Conservation (phyloP, 2,797 vertebrate species). For the Clarias fuscus region DNA sequence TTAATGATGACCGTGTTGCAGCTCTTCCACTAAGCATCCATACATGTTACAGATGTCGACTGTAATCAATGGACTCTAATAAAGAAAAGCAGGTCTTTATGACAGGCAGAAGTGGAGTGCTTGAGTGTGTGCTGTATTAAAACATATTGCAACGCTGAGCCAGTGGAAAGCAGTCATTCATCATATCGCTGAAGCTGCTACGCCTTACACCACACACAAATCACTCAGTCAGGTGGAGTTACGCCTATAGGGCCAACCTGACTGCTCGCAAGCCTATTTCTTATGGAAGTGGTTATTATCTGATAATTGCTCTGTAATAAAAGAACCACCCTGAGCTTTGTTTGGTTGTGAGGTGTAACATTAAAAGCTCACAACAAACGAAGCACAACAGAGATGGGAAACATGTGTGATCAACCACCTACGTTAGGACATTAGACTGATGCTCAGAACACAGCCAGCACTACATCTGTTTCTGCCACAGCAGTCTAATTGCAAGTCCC, state of each 20-base stretch:
- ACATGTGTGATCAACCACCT: slow-evolving; percentile 48
- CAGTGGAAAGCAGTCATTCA: slow-evolving; percentile 69
- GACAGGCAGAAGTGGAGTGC: slow-evolving; percentile 59
- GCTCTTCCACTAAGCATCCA: slow-evolving; percentile 54
- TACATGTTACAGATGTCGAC: slow-evolving; percentile 63
- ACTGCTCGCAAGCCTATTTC: slow-evolving; percentile 59
- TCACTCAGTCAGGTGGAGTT: slow-evolving; percentile 29
- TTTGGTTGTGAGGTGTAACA: slow-evolving; percentile 53
- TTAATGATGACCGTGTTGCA: slow-evolving; percentile 65
- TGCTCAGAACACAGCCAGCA: slow-evolving; percentile 46
- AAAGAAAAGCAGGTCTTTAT: slow-evolving; percentile 65
- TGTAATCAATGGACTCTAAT: slow-evolving; percentile 77
- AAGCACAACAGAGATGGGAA: slow-evolving; percentile 35
- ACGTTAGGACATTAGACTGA: slow-evolving; percentile 36
- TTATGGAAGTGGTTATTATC: slow-evolving; percentile 69
- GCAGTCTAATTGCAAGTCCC: slow-evolving; percentile 43
- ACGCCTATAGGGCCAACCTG: slow-evolving; percentile 41
- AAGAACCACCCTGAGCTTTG: slow-evolving; percentile 57
- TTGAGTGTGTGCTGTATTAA: slow-evolving; percentile 64
- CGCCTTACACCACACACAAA: slow-evolving; percentile 2
- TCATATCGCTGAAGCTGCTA: slow-evolving; percentile 59
- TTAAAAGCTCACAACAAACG: slow-evolving; percentile 15
- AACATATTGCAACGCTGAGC: slow-evolving; percentile 71
- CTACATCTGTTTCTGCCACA: slow-evolving; percentile 46
- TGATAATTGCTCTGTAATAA: slow-evolving; percentile 69